Evolutionary conservation across 2,888 invertebrate genomes (phyloP), one percentile per base, ranked within the genome.

Genomic region (Branchipolynoe longqiensis): DNA sequence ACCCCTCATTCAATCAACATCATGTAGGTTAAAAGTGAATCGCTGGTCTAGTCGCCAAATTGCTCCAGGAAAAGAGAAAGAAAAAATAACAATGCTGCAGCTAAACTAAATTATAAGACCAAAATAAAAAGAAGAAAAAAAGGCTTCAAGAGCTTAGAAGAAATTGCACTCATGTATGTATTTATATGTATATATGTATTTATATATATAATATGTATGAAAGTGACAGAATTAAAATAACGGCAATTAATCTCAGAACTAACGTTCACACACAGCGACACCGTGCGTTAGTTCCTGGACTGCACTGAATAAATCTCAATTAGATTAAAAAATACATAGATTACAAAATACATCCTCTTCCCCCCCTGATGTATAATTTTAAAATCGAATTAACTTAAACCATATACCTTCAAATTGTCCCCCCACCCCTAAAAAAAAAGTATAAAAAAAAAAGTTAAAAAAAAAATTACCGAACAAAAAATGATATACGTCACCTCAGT

Each of bases 191-290:
- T 48, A 48, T n/a, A n/a, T n/a, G n/a, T n/a, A n/a, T n/a, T n/a
- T n/a, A 56, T 56, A 56, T 56, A 14, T 25, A 56, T n/a, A 3
- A 12, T n/a, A 56, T 4, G 25, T n/a, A 56, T 8, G 25, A 14
- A n/a, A 48, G 8, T 48, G 48, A 48, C 48, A 48, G 48, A 18
- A 48, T 8, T 48, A 48, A 48, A 48, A 48, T 48, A 48, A 18
- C 48, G 48, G 18, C 1, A 14, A 33, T 69, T 69, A 69, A 69
- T 69, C 69, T 69, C 69, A 69, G 69, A 69, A 69, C 69, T 69
- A 69, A 4, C 8, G 33, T 8, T 38, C 38, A 69, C 3, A 33
- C 38, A 3, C 4, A 33, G 36, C 38, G 69, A 69, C n/a, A 69
- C 69, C 38, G 8, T 64, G 31, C 28, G 33, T 6, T 64, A 64